phyloP scores from a whole-genome alignment of 53 echinoderm and acorn worm species.

The Crossaster papposus region DNA sequence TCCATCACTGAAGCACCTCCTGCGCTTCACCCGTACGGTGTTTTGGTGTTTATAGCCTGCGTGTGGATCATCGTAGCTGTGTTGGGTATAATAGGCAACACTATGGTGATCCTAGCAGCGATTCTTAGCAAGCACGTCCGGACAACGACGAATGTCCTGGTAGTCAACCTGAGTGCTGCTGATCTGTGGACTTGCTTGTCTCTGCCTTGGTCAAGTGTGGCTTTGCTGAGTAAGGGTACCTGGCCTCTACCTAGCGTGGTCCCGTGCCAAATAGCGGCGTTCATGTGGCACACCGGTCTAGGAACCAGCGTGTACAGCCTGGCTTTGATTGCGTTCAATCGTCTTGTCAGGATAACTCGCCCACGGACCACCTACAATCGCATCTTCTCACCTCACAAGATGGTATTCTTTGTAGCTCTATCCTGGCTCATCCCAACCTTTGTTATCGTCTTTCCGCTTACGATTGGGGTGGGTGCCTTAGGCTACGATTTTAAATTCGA shows the following conservation, averaged over 20 bases:
- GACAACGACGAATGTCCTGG: no score
- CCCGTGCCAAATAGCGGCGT: slow-evolving; percentile 48
- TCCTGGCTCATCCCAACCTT: slow-evolving; percentile 47
- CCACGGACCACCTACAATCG: no score
- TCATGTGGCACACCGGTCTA: slow-evolving; percentile 39
- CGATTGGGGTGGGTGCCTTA: slow-evolving; percentile 21
- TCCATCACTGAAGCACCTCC: background rate
- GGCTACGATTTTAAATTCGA: slow-evolving; percentile 31
- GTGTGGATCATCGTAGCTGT: no score
- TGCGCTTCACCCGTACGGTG: slow-evolving; percentile 11
- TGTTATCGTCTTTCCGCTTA: slow-evolving; percentile 17
- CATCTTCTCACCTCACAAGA: slow-evolving; percentile 10
- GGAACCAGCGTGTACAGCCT: no score
- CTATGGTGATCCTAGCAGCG: no score
- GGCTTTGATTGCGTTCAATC: no score
- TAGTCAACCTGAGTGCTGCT: no score
- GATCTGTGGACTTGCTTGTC: slow-evolving; percentile 47
- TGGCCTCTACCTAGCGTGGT: slow-evolving; percentile 32
- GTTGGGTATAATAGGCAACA: no score
- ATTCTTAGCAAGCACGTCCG: no score
- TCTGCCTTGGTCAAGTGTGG: slow-evolving; percentile 38
- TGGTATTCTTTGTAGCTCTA: slow-evolving; percentile 11
- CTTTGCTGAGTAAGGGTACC: background rate
- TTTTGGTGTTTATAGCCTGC: slow-evolving; percentile 4
- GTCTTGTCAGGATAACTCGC: no score